Evolutionary conservation across 2,888 invertebrate species (phyloP).

Genomic region (Drosophila pegasa): DNA sequence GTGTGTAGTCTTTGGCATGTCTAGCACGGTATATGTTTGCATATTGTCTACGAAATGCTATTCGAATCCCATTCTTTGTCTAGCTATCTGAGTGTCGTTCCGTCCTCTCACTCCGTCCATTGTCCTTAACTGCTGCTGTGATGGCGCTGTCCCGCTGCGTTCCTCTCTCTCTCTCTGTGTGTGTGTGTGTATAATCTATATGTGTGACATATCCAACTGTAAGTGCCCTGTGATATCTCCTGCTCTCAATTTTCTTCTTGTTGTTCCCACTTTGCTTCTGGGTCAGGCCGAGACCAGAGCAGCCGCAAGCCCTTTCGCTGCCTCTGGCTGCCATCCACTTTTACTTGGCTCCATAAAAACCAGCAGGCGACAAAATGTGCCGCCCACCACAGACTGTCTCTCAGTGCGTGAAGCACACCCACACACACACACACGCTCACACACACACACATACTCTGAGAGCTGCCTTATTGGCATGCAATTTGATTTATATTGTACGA

Average conservation of each 20-base stretch:
- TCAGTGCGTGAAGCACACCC: slow-evolving; percentile 2
- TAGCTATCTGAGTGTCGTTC: slow-evolving; percentile 35
- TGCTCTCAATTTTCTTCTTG: slow-evolving; percentile 18
- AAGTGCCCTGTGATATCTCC: slow-evolving; percentile 24
- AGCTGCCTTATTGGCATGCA: slow-evolving; percentile 47
- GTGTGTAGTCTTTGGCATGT: slow-evolving; percentile 45
- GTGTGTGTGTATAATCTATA: slow-evolving; percentile 10
- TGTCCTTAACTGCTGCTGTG: slow-evolving; percentile 6
- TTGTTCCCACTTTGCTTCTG: slow-evolving; percentile 15
- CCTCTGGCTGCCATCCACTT: not conserved
- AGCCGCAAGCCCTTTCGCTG: not conserved
- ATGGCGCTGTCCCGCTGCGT: slow-evolving; percentile 41
- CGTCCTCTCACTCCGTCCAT: slow-evolving; percentile 16
- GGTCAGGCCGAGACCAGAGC: slow-evolving; percentile 23
- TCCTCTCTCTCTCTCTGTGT: slow-evolving; percentile 11
- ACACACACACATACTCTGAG: too few relatives aligned
- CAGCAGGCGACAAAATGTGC: slow-evolving; percentile 47
- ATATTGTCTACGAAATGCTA: slow-evolving; percentile 76
- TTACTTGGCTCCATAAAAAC: slow-evolving; percentile 34
- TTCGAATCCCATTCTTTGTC: slow-evolving; percentile 52
- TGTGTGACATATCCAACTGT: slow-evolving; percentile 21
- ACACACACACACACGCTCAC: slow-evolving; percentile 1
- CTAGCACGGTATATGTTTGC: slow-evolving; percentile 72
- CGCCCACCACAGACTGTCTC: slow-evolving; percentile 10
- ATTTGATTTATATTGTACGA: slow-evolving; percentile 66